phyloP scores from a whole-genome alignment of 2,888 invertebrate genomes.

The Nasonovia ribisnigri region DNA sequence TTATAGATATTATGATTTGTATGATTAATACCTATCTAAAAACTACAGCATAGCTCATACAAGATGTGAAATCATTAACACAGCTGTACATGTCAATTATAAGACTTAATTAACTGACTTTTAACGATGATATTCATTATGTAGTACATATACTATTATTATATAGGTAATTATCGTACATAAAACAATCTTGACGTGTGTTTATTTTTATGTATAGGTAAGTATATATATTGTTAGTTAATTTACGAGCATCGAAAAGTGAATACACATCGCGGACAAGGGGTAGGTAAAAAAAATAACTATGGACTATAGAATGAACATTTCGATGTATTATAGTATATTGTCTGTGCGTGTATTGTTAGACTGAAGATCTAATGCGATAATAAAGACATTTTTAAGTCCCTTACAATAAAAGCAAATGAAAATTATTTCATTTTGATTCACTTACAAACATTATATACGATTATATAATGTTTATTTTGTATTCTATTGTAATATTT shows the following conservation, averaged over 20 bases:
- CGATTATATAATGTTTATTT: neutral
- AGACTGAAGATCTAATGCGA: neutral
- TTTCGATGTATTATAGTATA: neutral
- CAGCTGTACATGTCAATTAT: neutral
- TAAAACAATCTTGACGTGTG: neutral
- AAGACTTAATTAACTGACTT: conserved; percentile 18
- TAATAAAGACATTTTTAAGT: conserved; percentile 45
- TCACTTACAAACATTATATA: neutral
- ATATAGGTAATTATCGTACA: neutral
- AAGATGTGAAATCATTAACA: conserved; percentile 16
- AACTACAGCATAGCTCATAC: neutral
- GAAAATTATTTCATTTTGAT: neutral
- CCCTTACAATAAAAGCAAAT: neutral
- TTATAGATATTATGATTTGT: neutral
- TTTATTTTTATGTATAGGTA: neutral
- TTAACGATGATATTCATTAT: neutral
- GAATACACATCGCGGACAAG: neutral
- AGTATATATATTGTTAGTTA: neutral
- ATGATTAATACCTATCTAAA: conserved; percentile 2
- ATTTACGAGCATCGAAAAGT: neutral
- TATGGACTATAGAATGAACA: conserved; percentile 20
- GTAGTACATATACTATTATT: neutral
- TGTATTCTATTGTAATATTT: conserved; percentile 21
- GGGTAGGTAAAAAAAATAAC: neutral
- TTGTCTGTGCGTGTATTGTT: neutral